These are phyloP conservation scores for Anableps anableps DNA, from an alignment of 2,797 vertebrate species.

Conservation along the genomic window DNA sequence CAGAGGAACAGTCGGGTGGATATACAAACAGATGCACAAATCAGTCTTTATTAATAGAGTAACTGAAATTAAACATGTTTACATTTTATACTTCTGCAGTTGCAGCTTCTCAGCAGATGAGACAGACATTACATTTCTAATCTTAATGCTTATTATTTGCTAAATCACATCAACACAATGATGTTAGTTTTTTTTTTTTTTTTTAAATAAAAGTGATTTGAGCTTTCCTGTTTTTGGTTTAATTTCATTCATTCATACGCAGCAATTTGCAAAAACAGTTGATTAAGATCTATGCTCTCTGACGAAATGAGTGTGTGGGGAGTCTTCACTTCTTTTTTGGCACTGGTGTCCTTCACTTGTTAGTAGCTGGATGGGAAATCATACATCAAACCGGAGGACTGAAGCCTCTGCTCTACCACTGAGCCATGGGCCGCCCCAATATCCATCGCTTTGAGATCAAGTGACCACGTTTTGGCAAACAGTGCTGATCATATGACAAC, in stretches of 20 bases:
- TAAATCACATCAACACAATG: neutral
- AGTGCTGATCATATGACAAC: conserved; percentile 29
- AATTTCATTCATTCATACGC: conserved; percentile 10
- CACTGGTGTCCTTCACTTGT: no score
- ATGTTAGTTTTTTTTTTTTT: neutral
- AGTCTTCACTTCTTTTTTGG: neutral
- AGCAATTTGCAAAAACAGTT: neutral
- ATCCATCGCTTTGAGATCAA: neutral
- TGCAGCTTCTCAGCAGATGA: neutral
- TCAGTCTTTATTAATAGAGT: neutral
- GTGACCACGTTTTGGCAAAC: conserved; percentile 2
- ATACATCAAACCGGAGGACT: neutral
- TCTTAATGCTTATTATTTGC: neutral
- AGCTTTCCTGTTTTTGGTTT: conserved; percentile 1
- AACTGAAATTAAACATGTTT: neutral
- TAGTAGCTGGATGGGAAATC: neutral
- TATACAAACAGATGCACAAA: neutral
- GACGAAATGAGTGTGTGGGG: conserved; percentile 14
- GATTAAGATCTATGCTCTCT: conserved; percentile 10
- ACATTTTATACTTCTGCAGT: neutral
- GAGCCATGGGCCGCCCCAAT: neutral
- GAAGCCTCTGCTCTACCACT: neutral
- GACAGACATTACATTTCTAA: neutral
- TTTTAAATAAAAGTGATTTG: neutral
- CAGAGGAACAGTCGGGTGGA: conserved; percentile 7